Base-by-base conservation (phyloP, 2,113 vertebrate species). In the Mus pahari region DNA sequence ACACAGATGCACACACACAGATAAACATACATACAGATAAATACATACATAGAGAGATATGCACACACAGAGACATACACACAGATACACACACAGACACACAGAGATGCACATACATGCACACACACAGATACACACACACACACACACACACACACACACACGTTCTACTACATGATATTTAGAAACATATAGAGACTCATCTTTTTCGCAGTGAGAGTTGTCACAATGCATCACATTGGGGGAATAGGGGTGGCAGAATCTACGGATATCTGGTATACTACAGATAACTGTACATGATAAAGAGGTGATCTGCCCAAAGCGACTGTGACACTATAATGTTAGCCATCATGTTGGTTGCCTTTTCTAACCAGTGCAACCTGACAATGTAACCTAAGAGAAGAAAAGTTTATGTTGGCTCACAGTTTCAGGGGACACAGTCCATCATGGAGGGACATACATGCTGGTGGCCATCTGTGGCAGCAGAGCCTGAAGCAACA, bases 151-250 rank as follows among this genome's bases (percentile, higher is more conserved):
- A 33, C 31, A 68, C 31, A 68, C 31, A 33, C 5, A 33, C 1
- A 68, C 26, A 68, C 28, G 5, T 12, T 77, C 71, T 62, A 45
- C 39, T 42, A 8, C 8, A 20, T 33, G 33, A 39, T 62, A 68
- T 71, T 90, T 84, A 75, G 58, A 94, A 91, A 91, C 70, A n/a
- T 87, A 39, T 74, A 68, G 62, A 82, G 70, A 48, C 7, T n/a
- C 20, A 22, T 33, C 26, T 64, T 60, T n/a, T 3, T 26, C 48
- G 66, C 33, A 71, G 66, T 13, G 36, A 16, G 24, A 7, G 3
- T 75, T 68, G n/a, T 86, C 79, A 39, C 50, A 45, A 36, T 14
- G 31, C 7, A 1, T 90, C 48, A 4, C 48, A 26, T 45, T 39
- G n/a, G 3, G 28, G 24, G 7, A 0, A 1, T 16, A 20, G 26